Percentiles rank a stretch among this genome's conserved stretches.
phyloP scores from a whole-genome alignment of 2,113 vertebrate genomes.

The Leucosticte australis region DNA sequence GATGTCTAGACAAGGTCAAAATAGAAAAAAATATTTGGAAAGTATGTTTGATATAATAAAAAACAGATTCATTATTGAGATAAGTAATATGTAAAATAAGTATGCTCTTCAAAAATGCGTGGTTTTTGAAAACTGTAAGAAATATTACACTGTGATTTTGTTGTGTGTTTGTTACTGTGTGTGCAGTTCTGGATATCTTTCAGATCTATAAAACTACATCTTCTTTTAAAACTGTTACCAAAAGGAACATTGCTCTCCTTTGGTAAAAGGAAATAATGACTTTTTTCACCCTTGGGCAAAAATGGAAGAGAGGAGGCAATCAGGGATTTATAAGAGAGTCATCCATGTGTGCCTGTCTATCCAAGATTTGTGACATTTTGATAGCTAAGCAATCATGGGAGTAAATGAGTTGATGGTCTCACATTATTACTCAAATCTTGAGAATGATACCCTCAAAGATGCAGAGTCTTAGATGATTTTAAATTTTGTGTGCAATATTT shows the following conservation, averaged over 20 bases:
- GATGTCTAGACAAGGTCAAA: background rate
- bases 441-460: background rate
- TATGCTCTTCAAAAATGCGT: background rate
- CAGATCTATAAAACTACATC: background rate
- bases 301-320: background rate
- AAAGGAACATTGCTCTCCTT: background rate
- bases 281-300: background rate
- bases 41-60: background rate
- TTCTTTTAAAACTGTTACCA: background rate
- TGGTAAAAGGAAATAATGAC: background rate
- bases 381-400: background rate
- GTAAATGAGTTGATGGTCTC: background rate
- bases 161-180: background rate
- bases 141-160: background rate
- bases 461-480: background rate
- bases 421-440: background rate
- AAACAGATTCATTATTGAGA: background rate
- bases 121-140: background rate
- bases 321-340: background rate
- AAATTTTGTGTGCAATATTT: background rate
- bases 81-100: background rate
- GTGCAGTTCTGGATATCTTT: background rate
- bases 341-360: background rate
- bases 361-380: background rate
- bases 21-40: background rate